Evolutionary conservation across 2,797 vertebrate species (phyloP), one percentile per base, ranked within the genome.

Genomic region (Eidolon dupreanum): DNA sequence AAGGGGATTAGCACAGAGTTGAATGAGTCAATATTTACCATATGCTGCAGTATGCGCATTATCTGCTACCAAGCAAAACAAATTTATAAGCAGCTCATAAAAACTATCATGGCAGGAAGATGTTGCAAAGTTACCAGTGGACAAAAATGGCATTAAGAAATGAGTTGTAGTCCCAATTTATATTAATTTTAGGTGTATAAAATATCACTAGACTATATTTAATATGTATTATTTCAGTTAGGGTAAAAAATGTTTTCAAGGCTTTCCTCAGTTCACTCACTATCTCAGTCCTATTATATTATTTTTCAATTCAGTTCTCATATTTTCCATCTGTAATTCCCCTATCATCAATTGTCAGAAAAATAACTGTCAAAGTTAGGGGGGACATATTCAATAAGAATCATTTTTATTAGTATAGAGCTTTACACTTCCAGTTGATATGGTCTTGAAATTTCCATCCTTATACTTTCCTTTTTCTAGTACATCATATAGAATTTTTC

Each of bases 241-340:
- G 89, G 19, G n/a, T 86, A 79, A 94, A 46, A 92, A 78, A 26
- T 81, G 78, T 79, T 93, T 84, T 78, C 66, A 66, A 68, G 49
- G 1, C 8, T 68, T 93, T 22, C 7, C 55, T 10, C 5, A 24
- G 9, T 41, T 95, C 8, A 19, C 10, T 57, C 17, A 65, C 8
- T 92, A 31, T 1, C 11, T 95, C 22, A 74, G 36, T 75, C 5
- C 13, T 4, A 6, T 88, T 90, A 75, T 6, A 33, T 53, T 77
- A 79, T 81, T 90, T 79, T 86, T 77, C 20, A 61, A 2, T 17
- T 38, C 73, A 65, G 9, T 86, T 92, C 55, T 77, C 43, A 81
- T 86, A 41, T 31, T 61, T 90, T 31, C 87, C 8, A 26, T 24
- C 19, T 74, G 5, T 43, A 90, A 75, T 79, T 88, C 31, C n/a